Evolutionary conservation across 1,140 invertebrate genomes (phyloP).

Genomic region (Neuroterus valhalla): DNA sequence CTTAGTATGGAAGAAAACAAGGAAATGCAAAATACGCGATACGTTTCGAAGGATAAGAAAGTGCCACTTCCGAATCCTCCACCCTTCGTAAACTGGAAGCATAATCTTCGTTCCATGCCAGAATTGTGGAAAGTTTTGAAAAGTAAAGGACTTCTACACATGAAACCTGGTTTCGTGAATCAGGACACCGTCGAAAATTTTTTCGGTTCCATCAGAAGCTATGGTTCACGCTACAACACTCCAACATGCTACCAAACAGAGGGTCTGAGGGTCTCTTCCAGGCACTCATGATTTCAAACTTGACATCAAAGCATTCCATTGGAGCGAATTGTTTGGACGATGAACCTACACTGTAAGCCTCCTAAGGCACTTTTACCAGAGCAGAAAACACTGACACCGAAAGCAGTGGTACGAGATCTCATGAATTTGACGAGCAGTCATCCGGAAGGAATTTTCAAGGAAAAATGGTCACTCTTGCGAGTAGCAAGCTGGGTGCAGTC

Average conservation of each 20-base stretch:
- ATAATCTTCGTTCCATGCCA: not conserved
- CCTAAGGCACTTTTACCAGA: not conserved
- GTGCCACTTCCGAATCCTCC: not conserved
- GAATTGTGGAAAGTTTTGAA: not conserved
- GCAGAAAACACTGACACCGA: not conserved
- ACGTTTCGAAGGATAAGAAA: not conserved
- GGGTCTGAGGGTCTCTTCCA: not conserved
- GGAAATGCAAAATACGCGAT: not conserved
- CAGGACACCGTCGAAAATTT: not conserved
- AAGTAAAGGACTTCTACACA: not conserved
- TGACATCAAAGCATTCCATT: not conserved
- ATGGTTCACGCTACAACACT: not conserved
- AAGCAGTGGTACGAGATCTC: not conserved
- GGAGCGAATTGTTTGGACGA: conserved; percentile 1
- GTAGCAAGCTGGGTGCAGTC: no score
- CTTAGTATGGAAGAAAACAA: no score
- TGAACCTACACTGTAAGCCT: not conserved
- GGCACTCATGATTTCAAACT: not conserved
- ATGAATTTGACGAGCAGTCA: not conserved
- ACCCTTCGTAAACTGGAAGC: not conserved
- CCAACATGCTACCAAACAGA: not conserved
- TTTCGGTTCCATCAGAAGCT: not conserved
- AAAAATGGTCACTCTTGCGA: no score
- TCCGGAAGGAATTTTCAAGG: not conserved
- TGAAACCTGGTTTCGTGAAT: not conserved